Conservation (phyloP, 2,888 invertebrate species). For the Sthenelais limicola region DNA sequence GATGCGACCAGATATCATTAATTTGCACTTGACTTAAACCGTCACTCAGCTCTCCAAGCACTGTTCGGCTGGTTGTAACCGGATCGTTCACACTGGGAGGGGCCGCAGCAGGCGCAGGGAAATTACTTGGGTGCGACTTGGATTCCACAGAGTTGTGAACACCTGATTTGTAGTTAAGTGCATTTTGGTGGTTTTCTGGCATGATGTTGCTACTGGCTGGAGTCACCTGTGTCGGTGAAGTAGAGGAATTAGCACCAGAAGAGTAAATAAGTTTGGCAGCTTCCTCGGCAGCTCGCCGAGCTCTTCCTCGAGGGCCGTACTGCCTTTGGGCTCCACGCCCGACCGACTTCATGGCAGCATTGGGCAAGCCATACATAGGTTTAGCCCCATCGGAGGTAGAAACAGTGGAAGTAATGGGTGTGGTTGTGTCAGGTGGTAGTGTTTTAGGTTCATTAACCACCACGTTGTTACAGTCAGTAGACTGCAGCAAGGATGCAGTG, state of each 20-base stretch:
- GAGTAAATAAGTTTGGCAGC: neutral
- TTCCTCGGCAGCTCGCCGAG: neutral
- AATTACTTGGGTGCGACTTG: no score
- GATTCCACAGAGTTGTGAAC: neutral
- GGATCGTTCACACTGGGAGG: no score
- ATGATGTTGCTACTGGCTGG: neutral
- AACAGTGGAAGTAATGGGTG: no score
- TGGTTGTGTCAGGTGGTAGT: neutral
- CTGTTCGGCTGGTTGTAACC: no score
- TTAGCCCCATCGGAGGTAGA: no score
- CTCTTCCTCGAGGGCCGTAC: slow-evolving; percentile 15
- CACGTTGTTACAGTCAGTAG: neutral
- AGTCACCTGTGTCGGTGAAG: neutral
- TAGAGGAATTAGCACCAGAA: neutral
- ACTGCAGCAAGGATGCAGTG: neutral
- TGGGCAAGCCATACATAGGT: slow-evolving; percentile 10
- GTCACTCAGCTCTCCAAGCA: no score
- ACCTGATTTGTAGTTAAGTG: neutral
- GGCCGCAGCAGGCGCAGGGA: no score
- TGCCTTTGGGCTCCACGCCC: neutral
- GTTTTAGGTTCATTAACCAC: neutral
- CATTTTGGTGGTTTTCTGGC: neutral
- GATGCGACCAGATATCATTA: no score
- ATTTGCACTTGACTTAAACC: no score
- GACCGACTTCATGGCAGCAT: neutral